Evolutionary conservation across 2,888 invertebrate genomes (phyloP).

Genomic region (Cataglyphis cursor): DNA sequence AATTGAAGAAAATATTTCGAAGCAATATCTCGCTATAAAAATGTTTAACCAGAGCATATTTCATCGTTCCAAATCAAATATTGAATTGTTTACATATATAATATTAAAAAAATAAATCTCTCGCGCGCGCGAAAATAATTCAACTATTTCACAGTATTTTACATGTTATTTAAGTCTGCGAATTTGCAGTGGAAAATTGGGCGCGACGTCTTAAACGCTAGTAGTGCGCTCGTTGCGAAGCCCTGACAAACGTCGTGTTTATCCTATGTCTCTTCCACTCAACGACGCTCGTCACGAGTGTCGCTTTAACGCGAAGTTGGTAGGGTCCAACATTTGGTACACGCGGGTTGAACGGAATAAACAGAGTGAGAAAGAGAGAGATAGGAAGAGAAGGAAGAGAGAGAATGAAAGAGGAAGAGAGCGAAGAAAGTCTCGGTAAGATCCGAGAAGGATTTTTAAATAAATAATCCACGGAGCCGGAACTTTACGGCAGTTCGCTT

Average conservation of each 20-base stretch:
- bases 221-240: conserved; percentile 51
- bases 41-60: not conserved
- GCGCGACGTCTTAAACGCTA: conserved; percentile 48
- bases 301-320: conserved; percentile 68
- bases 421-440: conserved; percentile 42
- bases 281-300: conserved; percentile 71
- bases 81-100: not conserved
- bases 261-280: conserved; percentile 76
- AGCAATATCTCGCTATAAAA: not conserved
- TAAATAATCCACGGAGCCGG: conserved; percentile 70
- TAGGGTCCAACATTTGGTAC: conserved; percentile 55
- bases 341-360: conserved; percentile 51
- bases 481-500: conserved; percentile 52
- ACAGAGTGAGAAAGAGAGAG: not conserved
- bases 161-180: conserved; percentile 18
- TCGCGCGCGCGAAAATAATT: not conserved
- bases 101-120: not conserved
- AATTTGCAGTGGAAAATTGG: conserved; percentile 38
- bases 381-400: too few species aligned
- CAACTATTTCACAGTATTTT: not conserved
- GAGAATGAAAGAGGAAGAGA: not conserved
- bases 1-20: not conserved
- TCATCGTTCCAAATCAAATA: not conserved
- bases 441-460: conserved; percentile 74
- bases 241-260: conserved; percentile 72